phyloP scores from a whole-genome alignment of 2,797 vertebrate genomes.

The Acrossocheilus fasciatus region DNA sequence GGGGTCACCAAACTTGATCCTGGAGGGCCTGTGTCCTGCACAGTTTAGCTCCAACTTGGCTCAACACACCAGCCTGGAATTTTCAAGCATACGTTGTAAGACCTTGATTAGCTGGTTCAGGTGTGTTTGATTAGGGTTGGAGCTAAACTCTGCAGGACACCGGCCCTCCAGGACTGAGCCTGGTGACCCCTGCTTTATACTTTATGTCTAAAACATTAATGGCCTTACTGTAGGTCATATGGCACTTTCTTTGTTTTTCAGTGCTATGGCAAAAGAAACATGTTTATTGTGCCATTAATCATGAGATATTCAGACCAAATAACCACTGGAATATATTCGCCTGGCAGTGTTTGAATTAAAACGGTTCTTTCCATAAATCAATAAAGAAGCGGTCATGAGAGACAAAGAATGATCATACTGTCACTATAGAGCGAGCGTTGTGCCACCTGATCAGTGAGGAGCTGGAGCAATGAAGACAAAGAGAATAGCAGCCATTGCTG shows the following conservation, averaged over 20 bases:
- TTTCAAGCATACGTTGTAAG: too few species aligned
- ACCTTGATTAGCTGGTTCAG: too few species aligned
- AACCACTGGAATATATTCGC: constrained; percentile 60
- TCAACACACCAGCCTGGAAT: too few species aligned
- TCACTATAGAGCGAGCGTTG: constrained; percentile 40
- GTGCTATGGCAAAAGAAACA: constrained; percentile 15
- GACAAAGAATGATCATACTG: constrained; percentile 57
- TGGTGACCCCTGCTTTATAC: too few species aligned
- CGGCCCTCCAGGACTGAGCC: too few species aligned
- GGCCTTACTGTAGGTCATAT: constrained; percentile 1
- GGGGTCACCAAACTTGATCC: too few species aligned
- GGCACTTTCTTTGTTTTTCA: not conserved
- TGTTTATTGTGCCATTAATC: constrained; percentile 65
- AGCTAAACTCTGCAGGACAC: too few species aligned
- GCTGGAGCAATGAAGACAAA: not conserved
- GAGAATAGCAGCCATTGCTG: not conserved
- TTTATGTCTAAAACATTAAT: not conserved
- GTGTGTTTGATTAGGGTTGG: too few species aligned
- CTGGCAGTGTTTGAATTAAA: constrained; percentile 69
- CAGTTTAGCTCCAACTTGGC: too few species aligned
- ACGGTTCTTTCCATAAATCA: constrained; percentile 68
- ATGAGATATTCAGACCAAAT: constrained; percentile 61
- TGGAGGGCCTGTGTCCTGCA: too few species aligned
- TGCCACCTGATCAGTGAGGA: constrained; percentile 19
- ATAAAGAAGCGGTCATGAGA: constrained; percentile 62